Evolutionary conservation across 2,888 invertebrate genomes (phyloP).

Genomic region (Leucophora obtusa): DNA sequence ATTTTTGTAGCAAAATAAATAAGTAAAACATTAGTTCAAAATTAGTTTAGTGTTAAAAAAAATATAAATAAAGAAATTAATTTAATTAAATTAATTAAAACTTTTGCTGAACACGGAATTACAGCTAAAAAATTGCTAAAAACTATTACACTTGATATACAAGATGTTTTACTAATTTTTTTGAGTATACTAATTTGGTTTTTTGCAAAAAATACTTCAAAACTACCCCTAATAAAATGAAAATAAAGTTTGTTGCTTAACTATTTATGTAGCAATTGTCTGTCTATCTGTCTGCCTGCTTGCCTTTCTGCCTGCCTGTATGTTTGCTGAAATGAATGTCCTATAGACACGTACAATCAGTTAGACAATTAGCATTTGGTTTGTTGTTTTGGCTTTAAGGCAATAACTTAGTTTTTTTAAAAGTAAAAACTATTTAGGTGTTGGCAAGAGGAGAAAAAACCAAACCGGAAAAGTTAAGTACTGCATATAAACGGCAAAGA

Average conservation of each 20-base stretch:
- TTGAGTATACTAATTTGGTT: too few species aligned
- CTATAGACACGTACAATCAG: neutral
- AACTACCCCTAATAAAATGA: neutral
- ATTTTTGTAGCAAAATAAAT: too few species aligned
- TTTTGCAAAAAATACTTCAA: neutral
- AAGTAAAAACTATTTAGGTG: neutral
- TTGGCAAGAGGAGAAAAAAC: neutral
- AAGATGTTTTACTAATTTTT: too few species aligned
- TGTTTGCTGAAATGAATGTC: neutral
- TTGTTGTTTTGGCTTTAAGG: neutral
- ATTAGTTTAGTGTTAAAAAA: too few species aligned
- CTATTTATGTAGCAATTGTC: neutral
- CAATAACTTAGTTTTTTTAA: neutral
- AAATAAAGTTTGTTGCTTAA: neutral
- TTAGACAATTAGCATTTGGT: conserved; percentile 32
- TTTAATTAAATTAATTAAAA: neutral
- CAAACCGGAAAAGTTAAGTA: neutral
- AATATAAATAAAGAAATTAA: too few species aligned
- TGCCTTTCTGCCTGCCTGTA: neutral
- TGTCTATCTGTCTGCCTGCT: too few species aligned
- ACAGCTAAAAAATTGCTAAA: too few species aligned
- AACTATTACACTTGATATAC: too few species aligned
- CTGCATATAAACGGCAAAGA: too few species aligned
- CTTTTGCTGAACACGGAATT: too few species aligned
- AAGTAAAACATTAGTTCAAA: too few species aligned